These are phyloP conservation scores for Tyto alba DNA, from an alignment of 2,113 vertebrate species.

Conservation along the genomic window DNA sequence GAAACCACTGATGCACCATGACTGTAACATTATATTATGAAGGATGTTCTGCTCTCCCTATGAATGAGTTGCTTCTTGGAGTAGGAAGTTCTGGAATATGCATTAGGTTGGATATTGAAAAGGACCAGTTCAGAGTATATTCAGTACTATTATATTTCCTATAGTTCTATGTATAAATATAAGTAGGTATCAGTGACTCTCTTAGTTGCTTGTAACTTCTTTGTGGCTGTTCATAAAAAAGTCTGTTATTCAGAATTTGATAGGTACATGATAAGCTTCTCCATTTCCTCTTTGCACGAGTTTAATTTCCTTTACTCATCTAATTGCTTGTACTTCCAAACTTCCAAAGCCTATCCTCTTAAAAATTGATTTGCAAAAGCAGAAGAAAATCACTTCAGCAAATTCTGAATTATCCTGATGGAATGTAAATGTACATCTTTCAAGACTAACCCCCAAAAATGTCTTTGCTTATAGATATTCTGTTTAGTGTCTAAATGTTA, in stretches of 20 bases:
- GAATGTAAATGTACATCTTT: not conserved
- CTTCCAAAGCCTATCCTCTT: not conserved
- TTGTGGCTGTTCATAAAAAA: not conserved
- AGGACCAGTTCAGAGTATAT: not conserved
- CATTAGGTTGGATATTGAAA: not conserved
- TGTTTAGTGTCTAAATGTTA: not conserved
- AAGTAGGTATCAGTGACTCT: not conserved
- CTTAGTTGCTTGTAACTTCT: not conserved
- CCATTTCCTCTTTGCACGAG: not conserved
- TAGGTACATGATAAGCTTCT: not conserved
- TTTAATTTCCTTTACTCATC: constrained; percentile 18
- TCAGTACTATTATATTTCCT: not conserved
- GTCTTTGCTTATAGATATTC: not conserved
- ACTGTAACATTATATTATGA: not conserved
- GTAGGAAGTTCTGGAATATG: not conserved
- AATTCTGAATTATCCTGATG: not conserved
- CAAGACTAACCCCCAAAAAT: not conserved
- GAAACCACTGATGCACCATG: not conserved
- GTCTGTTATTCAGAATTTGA: not conserved
- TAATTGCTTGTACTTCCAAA: not conserved
- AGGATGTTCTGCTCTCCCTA: not conserved
- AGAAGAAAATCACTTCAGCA: not conserved
- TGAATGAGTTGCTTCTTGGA: not conserved
- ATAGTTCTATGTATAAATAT: not conserved
- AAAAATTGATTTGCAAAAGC: not conserved